Percentiles rank a stretch among this genome's conserved stretches.
Conservation (phyloP, 2,113 vertebrate species). For the Burhinus bistriatus region DNA sequence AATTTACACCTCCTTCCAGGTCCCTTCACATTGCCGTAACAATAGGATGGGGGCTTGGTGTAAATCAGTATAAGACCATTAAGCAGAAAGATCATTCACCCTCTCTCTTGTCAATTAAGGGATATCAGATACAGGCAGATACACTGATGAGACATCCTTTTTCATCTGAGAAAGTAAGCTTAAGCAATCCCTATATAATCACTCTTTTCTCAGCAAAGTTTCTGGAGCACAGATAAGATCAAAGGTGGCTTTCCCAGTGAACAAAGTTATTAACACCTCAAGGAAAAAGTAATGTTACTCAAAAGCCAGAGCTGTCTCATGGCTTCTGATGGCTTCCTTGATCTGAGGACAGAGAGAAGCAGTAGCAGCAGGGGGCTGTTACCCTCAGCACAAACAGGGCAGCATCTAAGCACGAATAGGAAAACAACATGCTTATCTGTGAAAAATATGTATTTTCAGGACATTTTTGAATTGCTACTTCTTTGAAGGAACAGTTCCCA, state of each 20-base stretch:
- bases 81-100: not conserved
- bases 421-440: not conserved
- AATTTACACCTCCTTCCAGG: not conserved
- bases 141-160: not conserved
- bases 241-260: constrained; percentile 11
- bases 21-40: not conserved
- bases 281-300: not conserved
- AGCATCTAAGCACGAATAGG: not conserved
- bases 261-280: constrained; percentile 9
- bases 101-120: not conserved
- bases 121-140: not conserved
- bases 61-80: not conserved
- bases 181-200: constrained; percentile 2
- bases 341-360: not conserved
- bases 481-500: not conserved
- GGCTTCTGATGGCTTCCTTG: not conserved
- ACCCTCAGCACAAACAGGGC: not conserved
- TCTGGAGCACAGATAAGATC: constrained; percentile 22
- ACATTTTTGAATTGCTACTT: not conserved
- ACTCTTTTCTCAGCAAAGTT: not conserved
- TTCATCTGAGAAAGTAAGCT: constrained; percentile 22
- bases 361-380: not conserved
- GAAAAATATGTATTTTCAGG: not conserved
- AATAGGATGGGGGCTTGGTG: not conserved
- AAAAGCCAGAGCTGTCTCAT: not conserved